Evolutionary conservation across 2,113 vertebrate species (phyloP), one percentile per base, ranked within the genome.

Genomic region (Erythrocercus mccallii): DNA sequence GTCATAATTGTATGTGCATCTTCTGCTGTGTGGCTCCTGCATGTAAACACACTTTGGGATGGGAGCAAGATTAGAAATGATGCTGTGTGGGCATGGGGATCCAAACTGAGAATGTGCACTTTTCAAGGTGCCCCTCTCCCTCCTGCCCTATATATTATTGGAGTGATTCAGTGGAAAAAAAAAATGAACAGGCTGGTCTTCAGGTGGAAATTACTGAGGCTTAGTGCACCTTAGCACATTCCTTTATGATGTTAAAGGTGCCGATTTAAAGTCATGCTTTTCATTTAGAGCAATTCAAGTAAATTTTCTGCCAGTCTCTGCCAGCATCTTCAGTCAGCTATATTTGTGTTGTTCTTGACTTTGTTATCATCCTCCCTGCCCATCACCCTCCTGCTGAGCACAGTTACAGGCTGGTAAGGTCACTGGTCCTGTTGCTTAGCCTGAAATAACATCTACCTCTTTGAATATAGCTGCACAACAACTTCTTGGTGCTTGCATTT

Each of bases 141-240:
- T 15, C 27, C 40, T 1, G 0, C 23, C 15, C 18, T 5, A 0
- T 4, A 1, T 44, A 4, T 54, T 70, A 16, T 3, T 57, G 18
- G 42, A 73, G 45, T 18, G 48, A 28, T 18, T 61, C 33, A n/a
- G n/a, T 28, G n/a, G 9, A 25, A 88, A 85, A 79, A 79, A 53
- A 81, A 81, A 30, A 6, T 20, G 47, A 78, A 25, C 30, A 38
- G 50, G 76, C 5, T 71, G 10, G 12, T 47, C 40, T 78, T 80
- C 40, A 22, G 37, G 35, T 42, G 8, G 19, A 83, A 78, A 58
- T 15, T 10, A 1, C 15, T 19, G 37, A 53, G 37, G 37, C 9
- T 57, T 31, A 16, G n/a, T n/a, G 23, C 8, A 54, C 19, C 35
- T 62, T 51, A 81, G 40, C 22, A 30, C 25, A 15, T 48, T 53